A percentile compares a stretch with the other conserved stretches of the same genome.
phyloP scores from a whole-genome alignment of 2,888 invertebrate species.

The Graphium colonna region DNA sequence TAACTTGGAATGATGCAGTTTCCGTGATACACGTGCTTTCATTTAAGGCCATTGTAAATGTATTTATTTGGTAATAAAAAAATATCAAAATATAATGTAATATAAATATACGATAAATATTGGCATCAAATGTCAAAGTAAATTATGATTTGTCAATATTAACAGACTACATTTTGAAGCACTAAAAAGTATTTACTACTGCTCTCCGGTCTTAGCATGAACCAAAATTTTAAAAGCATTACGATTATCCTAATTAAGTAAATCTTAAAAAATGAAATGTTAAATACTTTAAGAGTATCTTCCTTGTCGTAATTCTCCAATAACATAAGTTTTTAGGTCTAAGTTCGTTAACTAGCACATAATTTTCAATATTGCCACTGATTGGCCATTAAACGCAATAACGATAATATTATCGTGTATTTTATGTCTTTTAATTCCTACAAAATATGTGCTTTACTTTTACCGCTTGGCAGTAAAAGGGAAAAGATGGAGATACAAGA shows the following conservation, averaged over 20 bases:
- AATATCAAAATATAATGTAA: constrained; percentile 15
- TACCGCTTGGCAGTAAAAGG: too few species aligned
- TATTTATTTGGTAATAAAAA: constrained; percentile 16
- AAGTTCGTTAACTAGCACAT: too few species aligned
- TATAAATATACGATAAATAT: too few species aligned
- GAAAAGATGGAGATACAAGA: too few species aligned
- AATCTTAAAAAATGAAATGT: neutral
- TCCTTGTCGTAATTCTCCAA: too few species aligned
- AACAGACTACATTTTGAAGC: neutral
- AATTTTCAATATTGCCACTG: too few species aligned
- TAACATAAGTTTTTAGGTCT: too few species aligned
- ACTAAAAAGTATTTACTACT: neutral
- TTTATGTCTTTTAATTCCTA: too few species aligned
- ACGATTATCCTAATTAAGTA: neutral
- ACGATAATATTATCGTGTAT: too few species aligned
- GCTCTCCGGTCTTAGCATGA: too few species aligned
- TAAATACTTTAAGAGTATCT: neutral
- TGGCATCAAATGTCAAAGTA: neutral
- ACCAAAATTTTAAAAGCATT: neutral
- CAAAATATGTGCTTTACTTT: too few species aligned
- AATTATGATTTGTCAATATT: neutral
- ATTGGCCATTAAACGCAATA: too few species aligned
- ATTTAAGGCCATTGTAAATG: constrained; percentile 30
- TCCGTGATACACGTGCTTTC: constrained; percentile 15
- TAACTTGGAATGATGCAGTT: constrained; percentile 20